phyloP scores from a whole-genome alignment of 2,113 vertebrate species.

The Casuarius casuarius region DNA sequence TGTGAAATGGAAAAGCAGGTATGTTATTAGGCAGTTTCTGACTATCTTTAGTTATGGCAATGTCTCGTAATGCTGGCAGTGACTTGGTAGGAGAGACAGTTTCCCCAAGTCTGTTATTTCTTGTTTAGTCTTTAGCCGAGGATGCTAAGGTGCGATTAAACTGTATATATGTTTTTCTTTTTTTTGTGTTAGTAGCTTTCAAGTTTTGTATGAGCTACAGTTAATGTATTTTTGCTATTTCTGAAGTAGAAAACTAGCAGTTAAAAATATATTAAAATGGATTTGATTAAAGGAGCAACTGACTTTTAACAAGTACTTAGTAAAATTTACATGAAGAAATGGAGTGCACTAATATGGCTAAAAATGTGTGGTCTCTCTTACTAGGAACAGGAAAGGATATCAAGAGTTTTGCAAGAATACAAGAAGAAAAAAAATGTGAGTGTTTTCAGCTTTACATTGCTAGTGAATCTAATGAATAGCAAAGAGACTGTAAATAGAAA shows the following conservation, averaged over 20 bases:
- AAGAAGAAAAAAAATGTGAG: slow-evolving; percentile 92
- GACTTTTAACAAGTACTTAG: neutral
- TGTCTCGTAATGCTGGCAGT: neutral
- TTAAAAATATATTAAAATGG: neutral
- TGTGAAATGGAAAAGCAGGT: neutral
- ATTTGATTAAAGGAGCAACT: neutral
- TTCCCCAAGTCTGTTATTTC: neutral
- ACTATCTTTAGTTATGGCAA: neutral
- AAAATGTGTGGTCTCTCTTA: slow-evolving; percentile 15
- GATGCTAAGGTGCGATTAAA: neutral
- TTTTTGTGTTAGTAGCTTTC: neutral
- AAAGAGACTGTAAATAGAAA: neutral
- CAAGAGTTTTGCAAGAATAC: slow-evolving; percentile 87
- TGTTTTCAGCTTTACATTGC: slow-evolving; percentile 40
- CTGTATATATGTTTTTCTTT: accelerated
- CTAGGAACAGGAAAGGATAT: slow-evolving; percentile 91
- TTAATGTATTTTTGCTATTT: neutral
- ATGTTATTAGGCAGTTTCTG: neutral
- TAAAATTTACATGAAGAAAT: neutral
- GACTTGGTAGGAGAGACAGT: neutral
- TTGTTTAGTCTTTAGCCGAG: neutral
- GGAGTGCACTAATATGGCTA: neutral
- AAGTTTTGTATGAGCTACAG: neutral
- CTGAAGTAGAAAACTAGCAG: neutral
- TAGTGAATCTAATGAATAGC: neutral